phyloP scores from a whole-genome alignment of 2,113 vertebrate genomes.

The Festucalex cinctus region DNA sequence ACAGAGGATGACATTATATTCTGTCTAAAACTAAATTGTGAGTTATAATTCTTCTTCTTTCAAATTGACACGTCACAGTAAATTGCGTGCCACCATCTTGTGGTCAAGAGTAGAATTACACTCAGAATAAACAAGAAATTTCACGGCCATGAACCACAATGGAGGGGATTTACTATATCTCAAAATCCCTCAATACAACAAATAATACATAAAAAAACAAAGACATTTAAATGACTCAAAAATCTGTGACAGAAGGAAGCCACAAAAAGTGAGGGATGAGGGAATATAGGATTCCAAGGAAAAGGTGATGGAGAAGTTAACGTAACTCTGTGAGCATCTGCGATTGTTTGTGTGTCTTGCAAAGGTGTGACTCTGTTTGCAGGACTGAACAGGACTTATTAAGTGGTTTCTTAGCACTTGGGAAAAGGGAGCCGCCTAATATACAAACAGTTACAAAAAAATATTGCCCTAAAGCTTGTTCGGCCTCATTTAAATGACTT shows the following conservation, averaged over 20 bases:
- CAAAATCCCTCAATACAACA: background rate
- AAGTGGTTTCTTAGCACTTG: constrained; percentile 49
- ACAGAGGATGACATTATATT: too few species aligned
- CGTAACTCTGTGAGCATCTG: constrained; percentile 4
- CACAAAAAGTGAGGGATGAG: background rate
- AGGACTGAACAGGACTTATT: constrained; percentile 44
- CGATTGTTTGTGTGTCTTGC: constrained; percentile 7
- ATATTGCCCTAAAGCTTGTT: background rate
- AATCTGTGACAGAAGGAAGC: background rate
- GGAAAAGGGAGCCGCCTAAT: constrained; percentile 31
- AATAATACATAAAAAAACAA: background rate
- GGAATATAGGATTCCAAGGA: background rate
- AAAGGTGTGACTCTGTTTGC: constrained; percentile 22
- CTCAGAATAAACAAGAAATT: too few species aligned
- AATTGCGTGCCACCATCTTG: too few species aligned
- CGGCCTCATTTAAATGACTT: background rate
- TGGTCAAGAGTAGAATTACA: too few species aligned
- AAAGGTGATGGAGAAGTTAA: background rate
- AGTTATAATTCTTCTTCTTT: too few species aligned
- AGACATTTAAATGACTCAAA: background rate
- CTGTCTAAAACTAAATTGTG: too few species aligned
- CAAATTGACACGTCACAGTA: too few species aligned
- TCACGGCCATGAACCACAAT: too few species aligned
- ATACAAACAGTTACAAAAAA: constrained; percentile 33
- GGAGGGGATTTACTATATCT: too few species aligned